phyloP scores from a whole-genome alignment of 2,888 invertebrate genomes.

The Glyphotaelius pellucidus region DNA sequence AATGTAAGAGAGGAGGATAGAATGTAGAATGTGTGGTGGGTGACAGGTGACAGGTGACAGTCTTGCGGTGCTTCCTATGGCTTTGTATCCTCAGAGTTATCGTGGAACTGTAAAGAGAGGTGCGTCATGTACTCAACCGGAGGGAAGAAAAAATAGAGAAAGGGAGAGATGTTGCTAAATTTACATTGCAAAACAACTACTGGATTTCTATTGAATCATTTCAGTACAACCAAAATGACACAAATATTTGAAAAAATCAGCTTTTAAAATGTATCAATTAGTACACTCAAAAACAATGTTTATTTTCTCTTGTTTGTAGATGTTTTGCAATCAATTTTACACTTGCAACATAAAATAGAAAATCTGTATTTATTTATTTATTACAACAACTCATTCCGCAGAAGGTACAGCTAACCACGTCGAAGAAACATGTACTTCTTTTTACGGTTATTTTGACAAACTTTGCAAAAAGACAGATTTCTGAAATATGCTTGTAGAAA shows the following conservation, averaged over 20 bases:
- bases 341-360: too few species aligned
- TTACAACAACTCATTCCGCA: too few species aligned
- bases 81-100: conserved; percentile 53
- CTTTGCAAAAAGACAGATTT: background rate
- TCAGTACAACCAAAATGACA: too few species aligned
- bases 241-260: background rate
- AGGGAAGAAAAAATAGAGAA: background rate
- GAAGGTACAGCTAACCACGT: too few species aligned
- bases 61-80: conserved; percentile 45
- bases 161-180: background rate
- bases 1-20: conserved; percentile 7
- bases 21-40: conserved; percentile 25
- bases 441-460: too few species aligned
- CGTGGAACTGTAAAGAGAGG: conserved; percentile 57
- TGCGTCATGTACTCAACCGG: conserved; percentile 4
- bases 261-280: background rate
- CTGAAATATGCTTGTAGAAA: background rate
- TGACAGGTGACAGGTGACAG: conserved; percentile 17
- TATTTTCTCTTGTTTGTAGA: too few species aligned
- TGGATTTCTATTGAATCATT: too few species aligned
- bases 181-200: background rate
- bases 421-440: too few species aligned
- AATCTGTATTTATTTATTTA: too few species aligned
- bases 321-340: too few species aligned
- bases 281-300: too few species aligned